Percentiles rank a stretch among this genome's conserved stretches.
These are phyloP conservation scores for Dendrolimus pini DNA, from an alignment of 2,888 invertebrate species.

Conservation along the genomic window DNA sequence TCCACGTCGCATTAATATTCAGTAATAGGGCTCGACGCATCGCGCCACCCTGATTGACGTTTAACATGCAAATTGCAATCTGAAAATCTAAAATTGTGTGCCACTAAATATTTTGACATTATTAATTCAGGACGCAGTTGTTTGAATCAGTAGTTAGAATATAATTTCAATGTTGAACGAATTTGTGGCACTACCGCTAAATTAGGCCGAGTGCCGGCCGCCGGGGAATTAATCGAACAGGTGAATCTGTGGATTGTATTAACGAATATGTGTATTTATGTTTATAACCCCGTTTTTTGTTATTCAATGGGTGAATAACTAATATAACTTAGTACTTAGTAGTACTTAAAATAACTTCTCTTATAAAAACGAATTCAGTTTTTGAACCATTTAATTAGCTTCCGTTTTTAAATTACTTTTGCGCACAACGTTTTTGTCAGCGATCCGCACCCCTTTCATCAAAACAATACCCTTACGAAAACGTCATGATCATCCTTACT, in stretches of 20 bases:
- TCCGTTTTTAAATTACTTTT: too few relatives aligned
- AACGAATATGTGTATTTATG: too few relatives aligned
- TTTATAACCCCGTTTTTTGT: too few relatives aligned
- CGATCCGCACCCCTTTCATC: too few relatives aligned
- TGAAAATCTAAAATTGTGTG: slow-evolving; percentile 72
- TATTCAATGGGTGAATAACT: too few relatives aligned
- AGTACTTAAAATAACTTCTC: too few relatives aligned
- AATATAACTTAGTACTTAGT: too few relatives aligned
- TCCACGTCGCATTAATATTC: slow-evolving; percentile 71
- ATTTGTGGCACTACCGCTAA: slow-evolving; percentile 64
- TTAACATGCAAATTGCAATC: slow-evolving; percentile 76
- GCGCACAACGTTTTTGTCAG: too few relatives aligned
- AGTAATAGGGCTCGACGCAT: slow-evolving; percentile 71
- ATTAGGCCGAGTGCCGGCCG: slow-evolving; percentile 50
- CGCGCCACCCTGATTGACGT: slow-evolving; percentile 65
- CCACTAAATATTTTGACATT: slow-evolving; percentile 70
- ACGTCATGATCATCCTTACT: too few relatives aligned
- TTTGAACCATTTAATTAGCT: too few relatives aligned
- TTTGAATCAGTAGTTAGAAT: slow-evolving; percentile 64
- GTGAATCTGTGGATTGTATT: slow-evolving; percentile 25
- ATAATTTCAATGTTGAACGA: slow-evolving; percentile 74
- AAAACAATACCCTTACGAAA: too few relatives aligned
- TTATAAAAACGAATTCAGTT: too few relatives aligned
- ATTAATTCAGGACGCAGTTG: slow-evolving; percentile 69
- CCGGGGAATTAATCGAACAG: slow-evolving; percentile 54